Evolutionary conservation across 2,797 vertebrate species (phyloP).

Genomic region (Hephaestus fuliginosus): DNA sequence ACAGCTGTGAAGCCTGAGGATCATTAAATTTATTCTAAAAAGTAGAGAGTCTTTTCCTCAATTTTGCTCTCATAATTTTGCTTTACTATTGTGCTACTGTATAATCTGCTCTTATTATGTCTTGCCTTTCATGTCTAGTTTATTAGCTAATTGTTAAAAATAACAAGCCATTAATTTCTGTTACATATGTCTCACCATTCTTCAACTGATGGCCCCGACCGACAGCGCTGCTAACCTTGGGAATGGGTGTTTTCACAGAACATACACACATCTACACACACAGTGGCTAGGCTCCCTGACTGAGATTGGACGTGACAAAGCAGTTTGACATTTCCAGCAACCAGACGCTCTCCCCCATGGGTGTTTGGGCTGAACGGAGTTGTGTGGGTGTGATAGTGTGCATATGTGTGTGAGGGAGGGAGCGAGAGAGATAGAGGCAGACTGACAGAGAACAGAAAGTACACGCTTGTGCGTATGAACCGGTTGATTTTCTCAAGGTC

Average conservation of each 20-base stretch:
- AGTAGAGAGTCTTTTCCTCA: background rate
- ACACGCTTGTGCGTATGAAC: conserved; percentile 56
- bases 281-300: conserved; percentile 73
- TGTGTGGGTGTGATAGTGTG: conserved; percentile 38
- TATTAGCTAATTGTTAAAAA: background rate
- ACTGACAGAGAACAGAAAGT: conserved; percentile 73
- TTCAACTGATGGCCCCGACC: conserved; percentile 19
- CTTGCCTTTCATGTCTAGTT: background rate
- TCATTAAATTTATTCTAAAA: background rate
- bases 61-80: background rate
- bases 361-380: conserved; percentile 76
- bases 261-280: conserved; percentile 54
- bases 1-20: background rate
- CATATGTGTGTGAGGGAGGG: conserved; percentile 23
- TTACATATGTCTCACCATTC: conserved; percentile 17
- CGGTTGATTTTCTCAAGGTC: conserved; percentile 68
- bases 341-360: conserved; percentile 79
- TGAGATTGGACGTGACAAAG: conserved; percentile 85
- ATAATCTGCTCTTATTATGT: background rate
- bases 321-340: conserved; percentile 88
- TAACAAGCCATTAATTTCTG: background rate
- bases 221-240: conserved; percentile 29
- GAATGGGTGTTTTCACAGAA: conserved; percentile 41
- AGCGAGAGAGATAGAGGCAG: conserved; percentile 43
- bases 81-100: background rate